A percentile compares a stretch with the other conserved stretches of the same genome.
Conservation (phyloP, 2,113 vertebrate species). For the Microcebus jonahi region DNA sequence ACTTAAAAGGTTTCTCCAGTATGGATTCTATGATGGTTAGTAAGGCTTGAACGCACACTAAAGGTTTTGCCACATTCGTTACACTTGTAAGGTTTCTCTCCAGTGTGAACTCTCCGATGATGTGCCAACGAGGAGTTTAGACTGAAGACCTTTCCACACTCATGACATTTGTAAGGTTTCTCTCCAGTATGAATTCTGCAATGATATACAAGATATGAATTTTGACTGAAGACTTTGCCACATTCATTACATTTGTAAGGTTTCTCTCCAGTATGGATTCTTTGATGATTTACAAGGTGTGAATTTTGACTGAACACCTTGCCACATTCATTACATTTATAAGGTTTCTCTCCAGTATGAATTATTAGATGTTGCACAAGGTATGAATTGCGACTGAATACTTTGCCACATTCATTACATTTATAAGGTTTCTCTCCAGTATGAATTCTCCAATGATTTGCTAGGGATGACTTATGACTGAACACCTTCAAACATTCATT, state of each 20-base stretch:
- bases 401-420: not conserved
- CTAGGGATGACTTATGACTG: not conserved
- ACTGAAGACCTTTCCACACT: conserved; percentile 35
- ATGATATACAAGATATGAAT: not conserved
- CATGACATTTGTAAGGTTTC: too few relatives aligned
- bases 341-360: not conserved
- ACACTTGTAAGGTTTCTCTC: not conserved
- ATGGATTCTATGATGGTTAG: conserved; percentile 58
- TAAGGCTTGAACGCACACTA: conserved; percentile 59
- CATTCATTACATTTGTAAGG: not conserved
- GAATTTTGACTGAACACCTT: not conserved
- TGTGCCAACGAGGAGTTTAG: not conserved
- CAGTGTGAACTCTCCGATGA: conserved; percentile 34
- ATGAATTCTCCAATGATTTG: not conserved
- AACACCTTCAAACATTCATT: not conserved
- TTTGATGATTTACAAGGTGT: not conserved
- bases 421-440: not conserved
- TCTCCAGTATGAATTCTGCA: not conserved
- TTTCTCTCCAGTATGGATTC: not conserved
- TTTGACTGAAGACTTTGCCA: not conserved
- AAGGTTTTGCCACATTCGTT: conserved; percentile 45
- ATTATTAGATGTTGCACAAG: too few relatives aligned
- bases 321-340: not conserved
- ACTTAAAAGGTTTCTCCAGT: conserved; percentile 73
- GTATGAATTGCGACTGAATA: not conserved